phyloP scores from a whole-genome alignment of 2,888 invertebrate genomes.

The Acanthoscelides obtectus region DNA sequence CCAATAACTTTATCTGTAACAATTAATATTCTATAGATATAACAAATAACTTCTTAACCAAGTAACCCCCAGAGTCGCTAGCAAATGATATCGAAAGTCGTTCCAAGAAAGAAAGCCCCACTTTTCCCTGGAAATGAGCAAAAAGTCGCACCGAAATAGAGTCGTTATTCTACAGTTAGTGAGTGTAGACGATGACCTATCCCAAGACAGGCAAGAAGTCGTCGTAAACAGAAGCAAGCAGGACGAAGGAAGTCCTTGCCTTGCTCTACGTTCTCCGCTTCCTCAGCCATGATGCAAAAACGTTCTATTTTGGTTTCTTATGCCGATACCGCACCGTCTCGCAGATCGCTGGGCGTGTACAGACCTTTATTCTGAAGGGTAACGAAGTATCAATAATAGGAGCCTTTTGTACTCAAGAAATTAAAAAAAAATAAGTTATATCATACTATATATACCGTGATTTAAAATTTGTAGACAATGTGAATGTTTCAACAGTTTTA shows the following conservation, averaged over 20 bases:
- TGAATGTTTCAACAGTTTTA: no score
- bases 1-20: no score
- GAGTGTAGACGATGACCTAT: constrained; percentile 18
- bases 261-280: background rate
- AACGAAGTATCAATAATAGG: no score
- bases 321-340: constrained; percentile 18
- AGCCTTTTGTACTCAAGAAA: no score
- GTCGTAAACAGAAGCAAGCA: constrained; percentile 25
- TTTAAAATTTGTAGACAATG: no score
- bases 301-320: constrained; percentile 45
- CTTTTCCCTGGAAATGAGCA: background rate
- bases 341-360: background rate
- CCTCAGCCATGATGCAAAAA: constrained; percentile 32
- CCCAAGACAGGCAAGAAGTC: constrained; percentile 27
- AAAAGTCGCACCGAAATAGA: constrained; percentile 6
- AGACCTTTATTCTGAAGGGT: background rate
- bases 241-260: constrained; percentile 18
- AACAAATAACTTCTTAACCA: no score
- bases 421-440: no score
- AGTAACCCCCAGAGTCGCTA: background rate
- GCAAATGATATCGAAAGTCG: background rate
- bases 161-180: constrained; percentile 1
- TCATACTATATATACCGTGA: no score
- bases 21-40: no score
- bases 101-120: background rate